Conservation (phyloP, 2,113 vertebrate species). For the Panurus biarmicus region DNA sequence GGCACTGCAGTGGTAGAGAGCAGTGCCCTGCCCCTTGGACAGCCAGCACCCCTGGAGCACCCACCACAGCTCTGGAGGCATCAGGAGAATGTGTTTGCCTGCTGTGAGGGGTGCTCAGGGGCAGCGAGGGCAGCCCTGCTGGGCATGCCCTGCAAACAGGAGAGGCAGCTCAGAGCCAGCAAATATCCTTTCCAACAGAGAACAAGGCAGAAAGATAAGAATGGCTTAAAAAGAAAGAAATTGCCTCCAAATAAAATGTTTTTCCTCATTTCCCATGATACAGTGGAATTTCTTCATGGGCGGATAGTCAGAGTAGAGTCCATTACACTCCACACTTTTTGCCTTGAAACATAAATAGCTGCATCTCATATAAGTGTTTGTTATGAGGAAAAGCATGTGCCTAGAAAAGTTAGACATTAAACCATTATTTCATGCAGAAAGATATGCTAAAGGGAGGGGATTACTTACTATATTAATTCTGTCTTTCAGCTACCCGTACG, state of each 20-base stretch:
- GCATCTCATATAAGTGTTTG: slow-evolving; percentile 57
- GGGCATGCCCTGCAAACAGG: too few relatives aligned
- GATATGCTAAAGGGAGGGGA: slow-evolving; percentile 62
- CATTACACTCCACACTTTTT: slow-evolving; percentile 27
- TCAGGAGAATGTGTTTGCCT: rapidly evolving
- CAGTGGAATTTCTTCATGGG: neutral
- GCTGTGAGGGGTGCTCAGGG: neutral
- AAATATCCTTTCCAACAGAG: neutral
- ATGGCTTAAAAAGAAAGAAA: neutral
- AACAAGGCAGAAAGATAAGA: neutral
- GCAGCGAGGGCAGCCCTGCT: neutral
- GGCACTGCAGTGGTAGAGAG: neutral
- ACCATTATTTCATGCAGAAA: slow-evolving; percentile 70
- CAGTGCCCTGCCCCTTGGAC: rapidly evolving
- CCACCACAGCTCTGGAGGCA: rapidly evolving
- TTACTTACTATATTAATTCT: slow-evolving; percentile 69
- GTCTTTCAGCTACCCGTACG: slow-evolving; percentile 44
- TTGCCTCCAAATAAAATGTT: slow-evolving; percentile 15
- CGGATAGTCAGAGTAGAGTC: slow-evolving; percentile 32
- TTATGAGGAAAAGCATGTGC: slow-evolving; percentile 45
- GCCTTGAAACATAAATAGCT: slow-evolving; percentile 65
- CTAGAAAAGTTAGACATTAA: slow-evolving; percentile 58
- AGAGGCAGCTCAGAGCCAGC: neutral
- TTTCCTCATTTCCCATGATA: slow-evolving; percentile 1
- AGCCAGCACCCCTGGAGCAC: neutral